Percentiles rank a stretch among this genome's conserved stretches.
phyloP scores from a whole-genome alignment of 2,113 vertebrate species.

The Alaudala cheleensis region DNA sequence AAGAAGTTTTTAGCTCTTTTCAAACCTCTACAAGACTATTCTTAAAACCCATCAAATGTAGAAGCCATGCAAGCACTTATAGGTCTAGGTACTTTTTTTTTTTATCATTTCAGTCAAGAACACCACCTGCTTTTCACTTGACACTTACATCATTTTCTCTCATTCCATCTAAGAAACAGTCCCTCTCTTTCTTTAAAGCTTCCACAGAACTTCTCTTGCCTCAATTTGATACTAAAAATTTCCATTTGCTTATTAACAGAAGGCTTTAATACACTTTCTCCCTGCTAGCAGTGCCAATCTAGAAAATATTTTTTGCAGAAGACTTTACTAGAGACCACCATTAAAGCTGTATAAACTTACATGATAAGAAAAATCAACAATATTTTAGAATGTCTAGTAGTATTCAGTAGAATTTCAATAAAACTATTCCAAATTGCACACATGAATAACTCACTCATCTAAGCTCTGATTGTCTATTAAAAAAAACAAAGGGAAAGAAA shows the following conservation, averaged over 20 bases:
- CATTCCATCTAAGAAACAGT: background rate
- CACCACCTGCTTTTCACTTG: slow-evolving; percentile 15
- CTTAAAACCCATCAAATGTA: background rate
- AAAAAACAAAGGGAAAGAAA: background rate
- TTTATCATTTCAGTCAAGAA: background rate
- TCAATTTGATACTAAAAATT: background rate
- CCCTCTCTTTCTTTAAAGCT: background rate
- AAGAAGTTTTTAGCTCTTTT: background rate
- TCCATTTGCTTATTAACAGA: background rate
- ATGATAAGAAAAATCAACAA: background rate
- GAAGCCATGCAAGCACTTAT: background rate
- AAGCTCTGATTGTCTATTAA: background rate
- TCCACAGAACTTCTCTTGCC: background rate
- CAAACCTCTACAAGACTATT: background rate
- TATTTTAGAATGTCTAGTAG: background rate
- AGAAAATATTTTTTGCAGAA: background rate
- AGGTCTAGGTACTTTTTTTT: background rate
- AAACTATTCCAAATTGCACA: background rate
- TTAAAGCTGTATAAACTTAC: background rate
- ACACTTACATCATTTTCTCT: background rate
- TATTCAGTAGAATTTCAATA: background rate
- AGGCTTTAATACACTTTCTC: background rate
- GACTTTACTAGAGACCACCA: background rate
- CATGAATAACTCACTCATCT: background rate
- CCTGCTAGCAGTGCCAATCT: background rate